phyloP scores from a whole-genome alignment of 2,797 vertebrate species.

The Capromys pilorides region DNA sequence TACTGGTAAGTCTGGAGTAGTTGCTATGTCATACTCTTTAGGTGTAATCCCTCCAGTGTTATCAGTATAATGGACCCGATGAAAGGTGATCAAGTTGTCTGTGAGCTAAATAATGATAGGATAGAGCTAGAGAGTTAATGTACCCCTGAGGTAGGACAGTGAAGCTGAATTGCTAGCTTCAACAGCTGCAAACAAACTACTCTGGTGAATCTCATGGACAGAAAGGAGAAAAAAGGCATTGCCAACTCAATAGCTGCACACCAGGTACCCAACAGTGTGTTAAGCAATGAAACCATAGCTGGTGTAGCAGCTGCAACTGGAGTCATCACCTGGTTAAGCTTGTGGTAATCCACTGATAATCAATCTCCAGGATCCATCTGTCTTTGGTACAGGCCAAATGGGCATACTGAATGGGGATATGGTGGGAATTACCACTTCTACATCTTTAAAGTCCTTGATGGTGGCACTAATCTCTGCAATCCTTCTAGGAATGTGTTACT shows the following conservation, averaged over 20 bases:
- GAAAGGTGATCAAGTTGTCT: neutral
- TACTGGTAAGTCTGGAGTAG: neutral
- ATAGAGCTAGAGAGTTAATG: neutral
- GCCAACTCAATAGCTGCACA: neutral
- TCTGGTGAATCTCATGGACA: neutral
- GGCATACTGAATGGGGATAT: neutral
- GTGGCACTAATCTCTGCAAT: neutral
- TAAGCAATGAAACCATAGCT: neutral
- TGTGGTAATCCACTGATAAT: neutral
- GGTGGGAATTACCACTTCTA: neutral
- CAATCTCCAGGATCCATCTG: neutral
- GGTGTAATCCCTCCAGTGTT: neutral
- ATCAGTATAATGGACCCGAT: neutral
- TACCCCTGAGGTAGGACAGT: neutral
- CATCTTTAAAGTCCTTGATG: neutral
- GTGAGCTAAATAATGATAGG: neutral
- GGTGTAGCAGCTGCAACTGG: neutral
- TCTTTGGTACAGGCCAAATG: neutral
- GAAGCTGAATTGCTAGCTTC: neutral
- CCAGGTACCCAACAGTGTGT: neutral
- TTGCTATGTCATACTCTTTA: neutral
- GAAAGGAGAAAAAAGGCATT: neutral
- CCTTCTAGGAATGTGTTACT: neutral
- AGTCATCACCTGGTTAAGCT: neutral
- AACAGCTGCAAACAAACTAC: neutral